Evolutionary conservation across 1,140 invertebrate genomes (phyloP).

Genomic region (Eriocheir sinensis): DNA sequence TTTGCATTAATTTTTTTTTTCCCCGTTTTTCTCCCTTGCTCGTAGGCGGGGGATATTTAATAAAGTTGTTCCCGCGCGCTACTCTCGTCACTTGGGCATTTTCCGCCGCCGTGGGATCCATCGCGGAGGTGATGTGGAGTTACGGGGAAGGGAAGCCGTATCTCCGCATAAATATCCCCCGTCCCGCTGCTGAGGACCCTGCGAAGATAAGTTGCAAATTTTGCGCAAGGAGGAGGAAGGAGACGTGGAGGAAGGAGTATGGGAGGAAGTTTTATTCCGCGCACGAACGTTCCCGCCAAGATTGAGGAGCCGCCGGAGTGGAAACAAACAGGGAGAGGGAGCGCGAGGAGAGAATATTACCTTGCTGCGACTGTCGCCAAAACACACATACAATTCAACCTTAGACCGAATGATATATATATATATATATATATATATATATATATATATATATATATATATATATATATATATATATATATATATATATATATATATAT

Average conservation of each 20-base stretch:
- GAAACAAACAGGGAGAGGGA: background rate
- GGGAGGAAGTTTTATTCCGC: background rate
- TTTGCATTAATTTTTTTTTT: too few species aligned
- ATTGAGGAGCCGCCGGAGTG: background rate
- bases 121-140: background rate
- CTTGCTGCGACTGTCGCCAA: too few species aligned
- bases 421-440: too few species aligned
- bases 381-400: too few species aligned
- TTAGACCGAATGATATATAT: too few species aligned
- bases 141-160: background rate
- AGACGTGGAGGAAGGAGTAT: background rate
- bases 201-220: background rate
- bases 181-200: background rate
- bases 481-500: too few species aligned
- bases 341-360: background rate
- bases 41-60: too few species aligned
- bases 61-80: too few species aligned
- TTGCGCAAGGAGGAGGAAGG: background rate
- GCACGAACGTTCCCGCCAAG: conserved; percentile 3
- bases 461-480: too few species aligned
- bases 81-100: too few species aligned
- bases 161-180: background rate
- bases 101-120: background rate
- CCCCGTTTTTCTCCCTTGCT: too few species aligned
- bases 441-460: too few species aligned